Conservation (phyloP, 2,113 vertebrate species). For the Sminthopsis crassicaudata region DNA sequence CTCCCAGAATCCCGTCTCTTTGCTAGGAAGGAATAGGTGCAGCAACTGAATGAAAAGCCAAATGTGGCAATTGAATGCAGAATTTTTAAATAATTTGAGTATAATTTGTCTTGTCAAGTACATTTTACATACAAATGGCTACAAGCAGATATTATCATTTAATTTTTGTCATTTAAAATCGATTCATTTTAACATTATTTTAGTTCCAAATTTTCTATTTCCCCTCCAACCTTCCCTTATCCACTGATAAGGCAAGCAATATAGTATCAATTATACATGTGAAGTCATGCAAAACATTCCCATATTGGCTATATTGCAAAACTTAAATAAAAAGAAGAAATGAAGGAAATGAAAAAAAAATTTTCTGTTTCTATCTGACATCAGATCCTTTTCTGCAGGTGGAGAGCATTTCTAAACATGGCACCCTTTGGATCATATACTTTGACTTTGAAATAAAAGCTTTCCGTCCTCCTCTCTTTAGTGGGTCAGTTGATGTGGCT, state of each 20-base stretch:
- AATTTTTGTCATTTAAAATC: too few species aligned
- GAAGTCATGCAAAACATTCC: not conserved
- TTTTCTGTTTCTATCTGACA: not conserved
- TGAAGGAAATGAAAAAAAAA: not conserved
- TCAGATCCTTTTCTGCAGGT: not conserved
- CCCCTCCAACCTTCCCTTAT: not conserved
- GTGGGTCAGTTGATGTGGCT: not conserved
- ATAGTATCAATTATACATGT: not conserved
- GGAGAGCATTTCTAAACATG: not conserved
- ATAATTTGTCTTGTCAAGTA: not conserved
- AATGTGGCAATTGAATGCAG: not conserved
- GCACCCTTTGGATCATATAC: not conserved
- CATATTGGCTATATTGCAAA: not conserved
- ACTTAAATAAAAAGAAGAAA: not conserved
- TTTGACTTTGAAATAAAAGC: not conserved
- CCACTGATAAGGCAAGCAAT: not conserved
- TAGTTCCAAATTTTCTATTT: not conserved
- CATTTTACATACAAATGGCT: not conserved
- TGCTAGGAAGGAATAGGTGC: not conserved
- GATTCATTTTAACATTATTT: not conserved
- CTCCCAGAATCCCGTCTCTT: conserved; percentile 33
- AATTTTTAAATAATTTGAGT: not conserved
- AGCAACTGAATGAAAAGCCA: too few species aligned
- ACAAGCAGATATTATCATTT: not conserved
- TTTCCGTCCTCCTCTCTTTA: not conserved